Conservation (phyloP, 2,888 invertebrate genomes). For the Myathropa florea region DNA sequence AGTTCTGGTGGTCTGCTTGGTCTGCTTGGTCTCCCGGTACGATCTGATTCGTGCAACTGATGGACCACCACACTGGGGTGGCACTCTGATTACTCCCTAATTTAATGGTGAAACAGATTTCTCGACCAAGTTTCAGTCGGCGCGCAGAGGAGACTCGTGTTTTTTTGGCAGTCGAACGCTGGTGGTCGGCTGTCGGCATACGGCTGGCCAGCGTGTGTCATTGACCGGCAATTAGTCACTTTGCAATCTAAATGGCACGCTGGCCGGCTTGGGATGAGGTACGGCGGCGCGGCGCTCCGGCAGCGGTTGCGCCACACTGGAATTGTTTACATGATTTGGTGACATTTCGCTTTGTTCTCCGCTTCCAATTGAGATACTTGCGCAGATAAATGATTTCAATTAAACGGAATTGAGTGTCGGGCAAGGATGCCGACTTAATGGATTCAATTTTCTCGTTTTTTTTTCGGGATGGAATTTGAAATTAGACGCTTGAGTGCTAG, state of each 20-base stretch:
- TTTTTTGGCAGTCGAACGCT: background rate
- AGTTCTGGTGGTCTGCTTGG: background rate
- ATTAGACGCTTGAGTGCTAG: background rate
- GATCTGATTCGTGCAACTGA: constrained; percentile 10
- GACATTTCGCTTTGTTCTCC: constrained; percentile 21
- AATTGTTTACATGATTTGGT: constrained; percentile 36
- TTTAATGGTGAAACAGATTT: background rate
- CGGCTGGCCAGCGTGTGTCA: constrained; percentile 20
- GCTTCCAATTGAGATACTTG: constrained; percentile 56
- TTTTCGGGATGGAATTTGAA: too few relatives aligned
- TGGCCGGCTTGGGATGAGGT: too few relatives aligned
- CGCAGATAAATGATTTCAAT: constrained; percentile 56
- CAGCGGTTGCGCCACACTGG: background rate
- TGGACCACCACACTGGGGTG: background rate
- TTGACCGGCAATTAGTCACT: constrained; percentile 55
- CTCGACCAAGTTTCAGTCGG: background rate
- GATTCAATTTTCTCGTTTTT: background rate
- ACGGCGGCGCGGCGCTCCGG: background rate
- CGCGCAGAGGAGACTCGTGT: background rate
- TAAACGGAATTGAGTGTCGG: constrained; percentile 50
- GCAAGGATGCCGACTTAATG: constrained; percentile 13
- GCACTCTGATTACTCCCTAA: background rate
- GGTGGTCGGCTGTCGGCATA: background rate
- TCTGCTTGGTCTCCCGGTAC: background rate
- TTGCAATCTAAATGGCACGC: background rate